Conservation (phyloP, 2,888 invertebrate species). For the Spialia ferax region DNA sequence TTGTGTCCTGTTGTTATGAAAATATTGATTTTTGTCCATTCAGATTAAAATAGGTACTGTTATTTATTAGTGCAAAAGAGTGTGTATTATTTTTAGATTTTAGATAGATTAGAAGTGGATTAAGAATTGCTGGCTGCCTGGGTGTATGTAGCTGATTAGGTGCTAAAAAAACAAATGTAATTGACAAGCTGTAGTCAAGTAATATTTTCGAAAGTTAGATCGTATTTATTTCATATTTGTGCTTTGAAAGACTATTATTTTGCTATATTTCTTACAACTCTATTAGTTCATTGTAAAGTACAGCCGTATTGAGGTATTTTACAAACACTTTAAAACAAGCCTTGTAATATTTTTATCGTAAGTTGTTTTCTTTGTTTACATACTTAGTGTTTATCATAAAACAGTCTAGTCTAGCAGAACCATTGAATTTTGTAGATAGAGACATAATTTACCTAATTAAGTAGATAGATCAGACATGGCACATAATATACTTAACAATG, state of each 20-base stretch:
- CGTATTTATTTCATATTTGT: slow-evolving; percentile 49
- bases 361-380: not conserved
- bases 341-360: not conserved
- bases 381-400: not conserved
- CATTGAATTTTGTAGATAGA: not conserved
- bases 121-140: slow-evolving; percentile 48
- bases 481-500: slow-evolving; percentile 16
- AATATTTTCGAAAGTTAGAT: slow-evolving; percentile 57
- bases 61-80: not conserved
- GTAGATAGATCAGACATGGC: not conserved
- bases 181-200: slow-evolving; percentile 52
- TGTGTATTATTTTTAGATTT: not conserved
- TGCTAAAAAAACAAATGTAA: slow-evolving; percentile 55
- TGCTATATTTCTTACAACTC: slow-evolving; percentile 25
- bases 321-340: not conserved
- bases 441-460: too few relatives aligned
- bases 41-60: not conserved
- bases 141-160: slow-evolving; percentile 49
- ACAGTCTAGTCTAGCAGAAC: not conserved
- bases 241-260: slow-evolving; percentile 37
- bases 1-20: slow-evolving; percentile 66
- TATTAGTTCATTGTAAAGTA: slow-evolving; percentile 25
- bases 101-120: not conserved
- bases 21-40: slow-evolving; percentile 25
- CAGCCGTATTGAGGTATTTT: not conserved